Base-by-base conservation (phyloP, 1,140 invertebrate species). In the Scaptomyza graminum region DNA sequence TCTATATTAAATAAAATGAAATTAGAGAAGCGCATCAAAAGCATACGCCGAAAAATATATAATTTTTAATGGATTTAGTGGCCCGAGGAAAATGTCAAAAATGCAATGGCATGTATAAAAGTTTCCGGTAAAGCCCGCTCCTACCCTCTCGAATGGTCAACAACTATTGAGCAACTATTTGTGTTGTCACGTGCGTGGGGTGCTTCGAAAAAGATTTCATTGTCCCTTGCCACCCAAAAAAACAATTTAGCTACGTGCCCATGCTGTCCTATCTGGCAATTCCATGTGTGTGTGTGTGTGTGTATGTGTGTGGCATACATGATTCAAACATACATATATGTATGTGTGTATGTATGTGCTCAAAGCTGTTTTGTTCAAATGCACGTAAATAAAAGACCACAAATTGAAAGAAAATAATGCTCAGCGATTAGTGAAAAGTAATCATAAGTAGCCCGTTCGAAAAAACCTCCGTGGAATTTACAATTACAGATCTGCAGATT, bases 371-470 rank as follows among this genome's bases (percentile, higher is more conserved):
- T 22, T 22, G 18, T 22, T 22, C 75, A 67, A 76, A 67, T 79
- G 83, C 83, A 88, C 79, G 83, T 83, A 83, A 67, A 74, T 69
- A 82, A 87, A 76, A 74, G 74, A 63, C 61, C 76, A 83, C 83
- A 88, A 88, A 88, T 88, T 88, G 83, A 88, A 88, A 88, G 83
- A 64, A 88, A 85, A 85, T 85, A 89, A 88, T 79, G 83, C 84
- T 65, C 72, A 73, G 76, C 84, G 83, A 88, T 88, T 88, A 88
- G 83, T 63, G 72, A 88, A 88, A 88, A 88, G 83, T 88, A 88
- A 88, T 88, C 83, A 88, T 74, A 88, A 79, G 76, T 68, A 81
- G 69, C 56, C 43, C 52, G 83, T 59, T 51, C 44, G 51, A 79
- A 34, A 68, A 73, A 69, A 78, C 18, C 65, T 50, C 66, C 78